Percentiles rank a stretch among this genome's conserved stretches.
These are phyloP conservation scores for Nipponia nippon DNA, from an alignment of 2,113 vertebrate species.

Conservation along the genomic window DNA sequence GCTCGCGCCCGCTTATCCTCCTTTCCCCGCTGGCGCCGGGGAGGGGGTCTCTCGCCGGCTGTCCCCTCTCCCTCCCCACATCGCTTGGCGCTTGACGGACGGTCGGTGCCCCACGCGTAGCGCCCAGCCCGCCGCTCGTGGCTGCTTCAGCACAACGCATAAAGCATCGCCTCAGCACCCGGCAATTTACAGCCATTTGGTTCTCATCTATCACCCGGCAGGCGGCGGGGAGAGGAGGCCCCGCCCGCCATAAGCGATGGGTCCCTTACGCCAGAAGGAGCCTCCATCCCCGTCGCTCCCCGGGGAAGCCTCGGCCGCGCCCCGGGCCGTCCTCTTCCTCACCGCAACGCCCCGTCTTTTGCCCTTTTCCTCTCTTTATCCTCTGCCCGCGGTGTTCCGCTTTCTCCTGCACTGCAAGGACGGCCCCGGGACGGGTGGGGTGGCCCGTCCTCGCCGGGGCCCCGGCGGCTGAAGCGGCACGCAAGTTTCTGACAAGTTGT, in stretches of 20 bases:
- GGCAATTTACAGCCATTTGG: neutral
- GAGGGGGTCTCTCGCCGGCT: accelerated
- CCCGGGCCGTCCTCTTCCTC: neutral
- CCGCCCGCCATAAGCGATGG: neutral
- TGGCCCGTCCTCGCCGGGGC: neutral
- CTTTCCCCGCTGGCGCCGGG: accelerated
- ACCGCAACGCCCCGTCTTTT: accelerated
- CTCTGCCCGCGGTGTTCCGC: accelerated
- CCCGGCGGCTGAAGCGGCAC: neutral
- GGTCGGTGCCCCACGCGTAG: neutral
- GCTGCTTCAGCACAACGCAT: neutral
- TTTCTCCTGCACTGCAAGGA: neutral
- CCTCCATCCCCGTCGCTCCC: accelerated
- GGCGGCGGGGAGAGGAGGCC: neutral
- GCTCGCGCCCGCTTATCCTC: neutral
- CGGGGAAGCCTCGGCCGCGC: neutral
- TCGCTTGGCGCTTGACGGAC: neutral
- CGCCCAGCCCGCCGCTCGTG: neutral
- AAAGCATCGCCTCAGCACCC: neutral
- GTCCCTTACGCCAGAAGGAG: neutral
- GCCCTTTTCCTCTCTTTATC: neutral
- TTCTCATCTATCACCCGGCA: neutral
- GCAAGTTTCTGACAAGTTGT: constrained; percentile 47
- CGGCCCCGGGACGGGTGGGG: neutral
- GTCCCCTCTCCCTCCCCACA: neutral